Evolutionary conservation across 2,888 invertebrate genomes (phyloP).

Genomic region (Tetranychus piercei): DNA sequence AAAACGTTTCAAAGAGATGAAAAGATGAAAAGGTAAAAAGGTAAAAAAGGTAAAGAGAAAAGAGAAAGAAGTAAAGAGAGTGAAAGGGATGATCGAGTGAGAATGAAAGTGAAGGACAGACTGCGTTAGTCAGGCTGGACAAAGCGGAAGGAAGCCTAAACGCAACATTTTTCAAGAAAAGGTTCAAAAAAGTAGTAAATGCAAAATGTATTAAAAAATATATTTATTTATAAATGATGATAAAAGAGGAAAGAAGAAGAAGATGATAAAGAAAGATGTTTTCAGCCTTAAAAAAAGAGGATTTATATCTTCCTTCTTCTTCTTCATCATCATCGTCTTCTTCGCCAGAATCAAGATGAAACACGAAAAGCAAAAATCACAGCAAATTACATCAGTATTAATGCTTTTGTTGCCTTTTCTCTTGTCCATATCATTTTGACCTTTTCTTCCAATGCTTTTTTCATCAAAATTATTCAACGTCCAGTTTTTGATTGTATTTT

Average conservation of each 20-base stretch:
- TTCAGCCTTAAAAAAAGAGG: background rate
- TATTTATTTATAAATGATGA: background rate
- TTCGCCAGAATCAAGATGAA: background rate
- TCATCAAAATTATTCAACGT: too few relatives aligned
- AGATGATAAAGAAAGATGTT: background rate
- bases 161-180: too few relatives aligned
- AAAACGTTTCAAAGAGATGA: background rate
- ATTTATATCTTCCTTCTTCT: background rate
- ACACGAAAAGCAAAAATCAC: too few relatives aligned
- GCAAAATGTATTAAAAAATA: background rate
- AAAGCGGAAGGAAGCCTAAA: background rate
- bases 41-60: background rate
- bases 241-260: background rate
- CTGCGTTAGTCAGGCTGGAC: background rate
- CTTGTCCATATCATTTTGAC: background rate
- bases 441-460: too few relatives aligned
- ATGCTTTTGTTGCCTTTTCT: background rate
- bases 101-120: background rate
- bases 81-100: background rate
- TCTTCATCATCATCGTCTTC: background rate
- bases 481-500: too few relatives aligned
- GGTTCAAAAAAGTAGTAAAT: too few relatives aligned
- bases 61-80: background rate
- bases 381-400: background rate
- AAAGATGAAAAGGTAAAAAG: background rate